Base-by-base conservation (phyloP, 1,140 invertebrate species). In the Ptiloglossa arizonensis region DNA sequence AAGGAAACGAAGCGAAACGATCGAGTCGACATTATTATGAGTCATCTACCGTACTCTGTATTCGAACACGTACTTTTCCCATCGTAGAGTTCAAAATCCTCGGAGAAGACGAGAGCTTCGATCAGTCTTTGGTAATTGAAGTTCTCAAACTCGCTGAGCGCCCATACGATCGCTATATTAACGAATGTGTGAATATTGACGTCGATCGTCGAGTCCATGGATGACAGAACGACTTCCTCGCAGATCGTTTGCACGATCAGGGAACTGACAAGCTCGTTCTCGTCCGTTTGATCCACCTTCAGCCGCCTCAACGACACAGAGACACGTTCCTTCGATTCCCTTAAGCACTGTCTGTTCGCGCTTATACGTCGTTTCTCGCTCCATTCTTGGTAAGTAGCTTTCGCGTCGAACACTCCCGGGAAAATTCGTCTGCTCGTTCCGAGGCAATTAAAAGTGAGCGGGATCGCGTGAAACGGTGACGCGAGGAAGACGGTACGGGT, bases 161-260 rank as follows among this genome's bases (percentile, higher is more conserved):
- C 57, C 57, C 68, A 82, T 27, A 64, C 56, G 48, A 79, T 29
- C n/a, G 69, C 50, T 29, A 68, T 32, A 52, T 78, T 78, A 68
- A 84, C 46, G 44, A 86, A 82, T 50, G 64, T 44, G 48, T 52
- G 46, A 64, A 72, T 17, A 19, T 75, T 69, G 32, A 60, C 48
- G 15, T 29, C 68, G 52, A 56, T 60, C 57, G 50, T 52, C 38
- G 6, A 27, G 29, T 22, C 77, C 52, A 44, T 56, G 35, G n/a
- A 59, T 24, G 71, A 78, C 52, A 79, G 38, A n/a, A 57, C 66
- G 35, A 79, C 57, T 19, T 83, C 29, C 29, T 85, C 71, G 46
- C 74, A 71, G 22, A 81, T 41, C 38, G 75, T 52, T 32, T 64
- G 38, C 4, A 87, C 22, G 9, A 74, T 52, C 41, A 85, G 6